Evolutionary conservation across 2,888 invertebrate species (phyloP), one percentile per base, ranked within the genome.

Genomic region (Polietes domitor): DNA sequence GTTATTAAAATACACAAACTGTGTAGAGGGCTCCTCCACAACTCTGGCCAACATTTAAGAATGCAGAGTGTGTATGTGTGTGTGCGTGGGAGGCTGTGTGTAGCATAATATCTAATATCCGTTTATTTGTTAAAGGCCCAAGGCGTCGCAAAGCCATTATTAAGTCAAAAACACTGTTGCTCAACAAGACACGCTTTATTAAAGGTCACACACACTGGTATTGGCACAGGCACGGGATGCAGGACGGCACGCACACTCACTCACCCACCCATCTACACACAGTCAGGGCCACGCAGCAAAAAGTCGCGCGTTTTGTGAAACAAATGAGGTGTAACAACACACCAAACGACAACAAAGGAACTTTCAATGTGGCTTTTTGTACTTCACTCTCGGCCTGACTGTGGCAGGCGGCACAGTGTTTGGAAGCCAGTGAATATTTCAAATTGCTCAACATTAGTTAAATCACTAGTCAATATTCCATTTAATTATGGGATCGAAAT

Each of bases 111-210:
- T 83, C 74, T 83, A 80, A 83, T 83, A 83, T 83, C 83, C 83
- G 83, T 80, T 83, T 80, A 80, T 80, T 71, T 70, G 10, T 74
- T 15, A 37, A 58, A 80, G 55, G 50, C 77, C 81, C 63, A 41
- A 76, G 72, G 78, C 81, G 24, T 32, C 28, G 43, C 26, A 76
- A 41, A 77, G 88, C 87, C 88, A 88, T 86, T 87, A 87, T 87
- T 84, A 87, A 87, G 87, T 86, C 83, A 79, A 82, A 85, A 87
- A 87, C 76, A 79, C 76, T 84, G 84, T 79, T 81, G 84, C 84
- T 84, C 58, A 37, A 75, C 37, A n/a, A n/a, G n/a, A 78, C 17
- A 68, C n/a, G 43, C 74, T 80, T 80, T 83, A 87, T 86, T 85
- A 74, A 87, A 87, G 61, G 72, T 41, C 68, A 74, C 50, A 76